A percentile compares a stretch with the other conserved stretches of the same genome.
Evolutionary conservation across 2,113 vertebrate genomes (phyloP).

Genomic region (Hydrochoerus hydrochaeris): DNA sequence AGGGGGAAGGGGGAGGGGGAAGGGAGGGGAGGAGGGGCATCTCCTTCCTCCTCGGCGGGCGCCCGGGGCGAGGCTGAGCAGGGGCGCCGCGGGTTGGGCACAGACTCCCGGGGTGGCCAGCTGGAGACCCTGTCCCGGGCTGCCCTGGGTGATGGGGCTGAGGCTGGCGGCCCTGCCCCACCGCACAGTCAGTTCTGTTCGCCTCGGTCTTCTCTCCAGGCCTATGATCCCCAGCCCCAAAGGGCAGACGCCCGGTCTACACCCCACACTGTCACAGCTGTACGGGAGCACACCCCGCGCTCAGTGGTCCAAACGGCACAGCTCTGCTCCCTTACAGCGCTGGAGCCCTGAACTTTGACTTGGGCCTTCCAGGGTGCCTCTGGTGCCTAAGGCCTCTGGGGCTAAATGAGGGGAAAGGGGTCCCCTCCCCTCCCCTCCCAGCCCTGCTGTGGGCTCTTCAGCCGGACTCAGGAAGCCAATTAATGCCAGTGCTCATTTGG

Average conservation of each 20-base stretch:
- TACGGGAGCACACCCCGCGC: not conserved
- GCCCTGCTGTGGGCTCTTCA: not conserved
- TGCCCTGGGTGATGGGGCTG: not conserved
- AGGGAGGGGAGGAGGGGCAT: not conserved
- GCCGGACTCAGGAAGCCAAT: not conserved
- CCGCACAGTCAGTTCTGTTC: not conserved
- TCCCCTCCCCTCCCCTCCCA: too few relatives aligned
- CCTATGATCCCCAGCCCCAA: not conserved
- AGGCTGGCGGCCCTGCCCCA: not conserved
- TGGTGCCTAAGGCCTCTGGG: not conserved
- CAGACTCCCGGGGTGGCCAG: not conserved
- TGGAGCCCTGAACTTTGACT: not conserved
- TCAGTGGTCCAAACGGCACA: not conserved
- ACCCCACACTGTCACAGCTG: not conserved
- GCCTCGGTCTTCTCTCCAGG: not conserved
- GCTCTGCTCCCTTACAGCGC: not conserved
- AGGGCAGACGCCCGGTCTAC: not conserved
- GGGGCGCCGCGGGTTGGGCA: not conserved
- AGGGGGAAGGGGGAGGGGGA: not conserved
- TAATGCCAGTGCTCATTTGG: not conserved
- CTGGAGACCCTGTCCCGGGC: not conserved
- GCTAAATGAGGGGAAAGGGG: not conserved
- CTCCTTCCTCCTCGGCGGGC: slow-evolving; percentile 12
- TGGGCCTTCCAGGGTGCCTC: not conserved
- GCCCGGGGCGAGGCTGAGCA: not conserved